Evolutionary conservation across 2,888 invertebrate genomes (phyloP).

Genomic region (Pinctada fucata): DNA sequence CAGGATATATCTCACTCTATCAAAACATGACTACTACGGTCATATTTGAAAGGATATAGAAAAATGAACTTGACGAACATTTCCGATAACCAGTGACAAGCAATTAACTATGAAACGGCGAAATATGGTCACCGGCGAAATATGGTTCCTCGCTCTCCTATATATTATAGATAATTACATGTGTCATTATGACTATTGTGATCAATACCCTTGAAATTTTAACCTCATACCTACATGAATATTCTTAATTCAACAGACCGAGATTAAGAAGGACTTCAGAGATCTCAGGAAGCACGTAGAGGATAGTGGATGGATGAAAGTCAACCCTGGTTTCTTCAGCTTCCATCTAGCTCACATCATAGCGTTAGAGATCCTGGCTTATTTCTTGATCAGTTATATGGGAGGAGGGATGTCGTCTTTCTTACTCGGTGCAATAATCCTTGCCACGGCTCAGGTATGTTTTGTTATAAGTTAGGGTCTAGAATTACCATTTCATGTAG

Average conservation of each 20-base stretch:
- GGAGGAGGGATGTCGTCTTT: constrained; percentile 50
- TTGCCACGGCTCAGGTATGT: constrained; percentile 58
- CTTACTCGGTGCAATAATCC: constrained; percentile 46
- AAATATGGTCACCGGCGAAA: no score
- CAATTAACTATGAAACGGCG: no score
- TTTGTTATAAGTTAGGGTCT: neutral
- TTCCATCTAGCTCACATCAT: constrained; percentile 62
- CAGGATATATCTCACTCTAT: no score
- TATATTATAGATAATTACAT: no score
- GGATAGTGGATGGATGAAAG: constrained; percentile 63
- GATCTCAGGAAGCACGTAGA: constrained; percentile 65
- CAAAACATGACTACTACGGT: no score
- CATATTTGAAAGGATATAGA: no score
- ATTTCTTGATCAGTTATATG: constrained; percentile 42
- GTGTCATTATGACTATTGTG: no score
- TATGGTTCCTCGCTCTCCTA: no score
- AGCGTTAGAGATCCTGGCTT: constrained; percentile 56
- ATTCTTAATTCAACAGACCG: constrained; percentile 43
- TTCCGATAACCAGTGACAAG: no score
- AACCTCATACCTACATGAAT: no score
- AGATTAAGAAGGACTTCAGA: constrained; percentile 66
- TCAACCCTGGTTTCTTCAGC: constrained; percentile 62
- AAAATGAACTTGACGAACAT: no score
- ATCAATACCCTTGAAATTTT: no score
- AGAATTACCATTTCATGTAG: neutral